phyloP scores from a whole-genome alignment of 2,797 vertebrate genomes.

The Enteromius paludinosus region DNA sequence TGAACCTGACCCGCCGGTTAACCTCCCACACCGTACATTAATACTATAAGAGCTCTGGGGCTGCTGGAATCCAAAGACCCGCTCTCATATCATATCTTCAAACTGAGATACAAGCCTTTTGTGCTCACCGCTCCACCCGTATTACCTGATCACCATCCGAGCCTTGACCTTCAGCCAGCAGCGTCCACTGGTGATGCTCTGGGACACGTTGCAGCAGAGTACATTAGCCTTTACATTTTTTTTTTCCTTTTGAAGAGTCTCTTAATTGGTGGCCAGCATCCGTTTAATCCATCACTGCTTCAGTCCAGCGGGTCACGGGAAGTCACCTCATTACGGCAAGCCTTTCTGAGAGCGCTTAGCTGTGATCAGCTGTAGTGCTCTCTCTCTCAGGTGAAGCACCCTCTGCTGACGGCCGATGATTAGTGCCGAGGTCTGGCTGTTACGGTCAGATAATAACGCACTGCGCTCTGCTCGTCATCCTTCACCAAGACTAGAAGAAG shows the following conservation, averaged over 20 bases:
- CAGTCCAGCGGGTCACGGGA: neutral
- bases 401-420: neutral
- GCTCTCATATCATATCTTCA: neutral
- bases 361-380: conserved; percentile 23
- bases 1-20: conserved; percentile 9
- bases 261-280: conserved; percentile 4
- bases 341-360: conserved; percentile 18
- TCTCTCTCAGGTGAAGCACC: conserved; percentile 35
- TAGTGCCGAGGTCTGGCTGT: neutral
- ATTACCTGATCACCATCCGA: neutral
- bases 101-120: neutral
- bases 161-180: conserved; percentile 9
- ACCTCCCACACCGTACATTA: neutral
- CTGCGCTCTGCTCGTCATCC: neutral
- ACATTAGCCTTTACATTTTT: neutral
- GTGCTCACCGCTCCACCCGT: neutral
- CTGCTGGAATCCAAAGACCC: neutral
- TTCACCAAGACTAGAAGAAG: neutral
- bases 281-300: neutral
- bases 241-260: neutral
- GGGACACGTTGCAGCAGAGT: neutral
- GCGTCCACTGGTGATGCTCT: neutral
- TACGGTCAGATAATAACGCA: neutral
- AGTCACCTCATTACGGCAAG: conserved; percentile 6
- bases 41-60: neutral